These are phyloP conservation scores for Numenius phaeopus DNA, from an alignment of 2,797 vertebrate genomes.

Conservation along the genomic window DNA sequence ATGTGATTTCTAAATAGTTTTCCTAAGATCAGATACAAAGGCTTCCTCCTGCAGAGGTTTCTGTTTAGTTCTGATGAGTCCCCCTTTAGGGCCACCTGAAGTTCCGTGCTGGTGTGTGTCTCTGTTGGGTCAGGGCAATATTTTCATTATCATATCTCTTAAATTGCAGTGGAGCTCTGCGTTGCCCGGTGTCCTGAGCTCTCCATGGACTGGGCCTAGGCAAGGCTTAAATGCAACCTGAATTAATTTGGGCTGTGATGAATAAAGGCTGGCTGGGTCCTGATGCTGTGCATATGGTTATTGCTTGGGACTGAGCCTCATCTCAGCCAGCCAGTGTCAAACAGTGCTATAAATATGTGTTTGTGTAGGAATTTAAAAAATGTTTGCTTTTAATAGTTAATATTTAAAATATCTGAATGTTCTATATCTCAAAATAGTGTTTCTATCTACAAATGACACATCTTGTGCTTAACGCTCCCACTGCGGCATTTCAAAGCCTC, in stretches of 20 bases:
- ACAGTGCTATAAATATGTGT: neutral
- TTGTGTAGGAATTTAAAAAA: constrained; percentile 46
- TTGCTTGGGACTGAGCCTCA: neutral
- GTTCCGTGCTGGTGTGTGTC: neutral
- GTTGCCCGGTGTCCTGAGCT: neutral
- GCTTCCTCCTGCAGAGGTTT: neutral
- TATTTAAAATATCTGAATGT: constrained; percentile 51
- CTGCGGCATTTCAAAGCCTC: constrained; percentile 10
- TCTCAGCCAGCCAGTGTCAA: neutral
- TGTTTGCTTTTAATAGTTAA: constrained; percentile 58
- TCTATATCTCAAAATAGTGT: constrained; percentile 36
- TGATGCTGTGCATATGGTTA: neutral
- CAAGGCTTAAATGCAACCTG: neutral
- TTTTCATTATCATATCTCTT: neutral
- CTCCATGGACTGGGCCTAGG: neutral
- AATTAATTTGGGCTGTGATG: neutral
- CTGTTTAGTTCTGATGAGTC: neutral
- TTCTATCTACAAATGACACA: constrained; percentile 34
- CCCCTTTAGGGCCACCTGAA: neutral
- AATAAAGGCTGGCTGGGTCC: neutral
- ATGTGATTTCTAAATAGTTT: neutral
- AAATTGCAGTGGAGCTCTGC: neutral
- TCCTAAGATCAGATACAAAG: neutral
- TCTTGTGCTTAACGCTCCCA: neutral
- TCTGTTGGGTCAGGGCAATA: neutral